Evolutionary conservation across 2,113 vertebrate species (phyloP).

Genomic region (Elaphurus davidianus): DNA sequence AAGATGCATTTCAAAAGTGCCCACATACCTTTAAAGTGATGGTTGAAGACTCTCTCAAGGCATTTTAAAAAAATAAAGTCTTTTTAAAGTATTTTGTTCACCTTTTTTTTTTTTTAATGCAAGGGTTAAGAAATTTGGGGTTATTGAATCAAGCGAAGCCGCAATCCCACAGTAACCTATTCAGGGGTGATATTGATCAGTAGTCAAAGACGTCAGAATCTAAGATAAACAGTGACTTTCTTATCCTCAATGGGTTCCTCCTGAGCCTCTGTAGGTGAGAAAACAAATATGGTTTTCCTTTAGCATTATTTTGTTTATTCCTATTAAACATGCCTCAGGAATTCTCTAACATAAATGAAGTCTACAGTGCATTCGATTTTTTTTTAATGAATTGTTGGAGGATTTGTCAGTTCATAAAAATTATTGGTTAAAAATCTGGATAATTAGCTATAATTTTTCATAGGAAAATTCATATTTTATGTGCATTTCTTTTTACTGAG

Average conservation of each 20-base stretch:
- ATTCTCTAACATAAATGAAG: slow-evolving; percentile 55
- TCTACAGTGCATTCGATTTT: background rate
- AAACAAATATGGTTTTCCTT: slow-evolving; percentile 69
- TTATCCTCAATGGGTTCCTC: slow-evolving; percentile 79
- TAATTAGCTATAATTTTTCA: background rate
- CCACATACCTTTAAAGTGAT: slow-evolving; percentile 88
- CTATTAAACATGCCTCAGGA: slow-evolving; percentile 67
- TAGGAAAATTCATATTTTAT: background rate
- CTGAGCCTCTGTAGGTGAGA: slow-evolving; percentile 80
- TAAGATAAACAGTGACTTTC: slow-evolving; percentile 82
- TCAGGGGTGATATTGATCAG: slow-evolving; percentile 84
- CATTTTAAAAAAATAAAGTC: slow-evolving; percentile 85
- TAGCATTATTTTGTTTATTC: slow-evolving; percentile 58
- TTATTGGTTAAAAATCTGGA: background rate
- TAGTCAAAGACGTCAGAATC: slow-evolving; percentile 83
- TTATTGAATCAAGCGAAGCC: slow-evolving; percentile 83
- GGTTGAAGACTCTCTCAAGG: slow-evolving; percentile 86
- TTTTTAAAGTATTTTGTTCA: slow-evolving; percentile 91
- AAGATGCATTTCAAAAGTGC: slow-evolving; percentile 90
- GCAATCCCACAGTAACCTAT: slow-evolving; percentile 84
- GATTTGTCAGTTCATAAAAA: slow-evolving; percentile 22
- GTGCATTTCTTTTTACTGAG: background rate
- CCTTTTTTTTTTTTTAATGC: slow-evolving; percentile 76
- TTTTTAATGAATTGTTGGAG: slow-evolving; percentile 39
- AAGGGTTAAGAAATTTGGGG: slow-evolving; percentile 81